A percentile compares a stretch with the other conserved stretches of the same genome.
These are phyloP conservation scores for Thermophis baileyi DNA, from an alignment of 2,113 vertebrate genomes.

Conservation along the genomic window DNA sequence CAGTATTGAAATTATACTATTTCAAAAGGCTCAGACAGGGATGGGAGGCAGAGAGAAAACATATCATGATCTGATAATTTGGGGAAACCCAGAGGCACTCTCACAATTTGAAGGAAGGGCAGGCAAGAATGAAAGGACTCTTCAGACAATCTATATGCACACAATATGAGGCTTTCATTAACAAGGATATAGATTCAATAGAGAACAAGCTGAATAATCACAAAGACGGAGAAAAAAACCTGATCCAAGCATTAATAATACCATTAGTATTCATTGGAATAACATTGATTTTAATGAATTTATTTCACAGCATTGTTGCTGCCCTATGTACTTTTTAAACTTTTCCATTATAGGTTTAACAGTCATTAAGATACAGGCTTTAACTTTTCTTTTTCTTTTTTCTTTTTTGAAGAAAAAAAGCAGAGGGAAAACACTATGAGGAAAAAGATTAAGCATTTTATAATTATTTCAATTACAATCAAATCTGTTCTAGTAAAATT, in stretches of 20 bases:
- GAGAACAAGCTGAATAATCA: conserved; percentile 67
- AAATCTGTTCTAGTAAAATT: conserved; percentile 33
- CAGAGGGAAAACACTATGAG: conserved; percentile 37
- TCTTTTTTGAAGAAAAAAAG: conserved; percentile 41
- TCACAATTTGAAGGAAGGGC: conserved; percentile 30
- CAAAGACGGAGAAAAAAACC: conserved; percentile 48
- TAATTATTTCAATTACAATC: neutral
- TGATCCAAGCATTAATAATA: conserved; percentile 70
- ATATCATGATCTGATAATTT: conserved; percentile 52
- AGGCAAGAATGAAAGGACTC: conserved; percentile 50
- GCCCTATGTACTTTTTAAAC: conserved; percentile 44
- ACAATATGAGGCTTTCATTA: conserved; percentile 70
- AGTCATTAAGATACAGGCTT: conserved; percentile 49
- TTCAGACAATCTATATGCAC: conserved; percentile 58
- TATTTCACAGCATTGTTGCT: conserved; percentile 62
- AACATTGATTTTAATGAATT: conserved; percentile 70
- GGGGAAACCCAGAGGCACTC: conserved; percentile 39
- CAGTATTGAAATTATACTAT: conserved; percentile 50
- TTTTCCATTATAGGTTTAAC: conserved; percentile 51
- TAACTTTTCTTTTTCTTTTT: conserved; percentile 30
- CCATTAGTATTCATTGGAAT: conserved; percentile 69
- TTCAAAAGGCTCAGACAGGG: conserved; percentile 38
- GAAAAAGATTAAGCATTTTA: conserved; percentile 36
- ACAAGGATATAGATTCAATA: conserved; percentile 65
- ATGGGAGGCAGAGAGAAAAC: conserved; percentile 1